Evolutionary conservation across 2,113 vertebrate genomes (phyloP), one percentile per base, ranked within the genome.

Genomic region (Dipodomys stephensi): DNA sequence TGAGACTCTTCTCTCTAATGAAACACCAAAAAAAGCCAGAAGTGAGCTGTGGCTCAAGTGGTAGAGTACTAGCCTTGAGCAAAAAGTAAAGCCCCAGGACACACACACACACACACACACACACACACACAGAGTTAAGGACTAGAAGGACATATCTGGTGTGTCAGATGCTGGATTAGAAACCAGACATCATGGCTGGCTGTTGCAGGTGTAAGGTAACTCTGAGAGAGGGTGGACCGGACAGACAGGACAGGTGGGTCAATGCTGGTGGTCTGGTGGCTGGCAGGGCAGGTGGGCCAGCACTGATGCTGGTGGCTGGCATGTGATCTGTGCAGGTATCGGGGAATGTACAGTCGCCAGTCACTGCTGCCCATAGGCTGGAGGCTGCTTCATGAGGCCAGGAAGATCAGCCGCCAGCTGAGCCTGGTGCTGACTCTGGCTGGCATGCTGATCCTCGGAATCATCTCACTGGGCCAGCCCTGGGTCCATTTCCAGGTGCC

Each of bases 401-500:
- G 25, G 95, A 96, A 78, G 91, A 72, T 82, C 73, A 95, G 72
- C 64, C 93, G 39, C 46, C 27, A 71, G n/a, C 20, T 96, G 46
- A 94, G 93, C 69, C 93, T 97, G 30, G 57, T 18, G 8, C 90
- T 97, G 49, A 80, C 60, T 15, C 46, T 96, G 60, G 39, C 60
- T 0, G 82, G 94, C 32, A 44, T 95, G 64, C 6, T 79, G 57
- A 39, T 94, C 76, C 62, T 96, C 25, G 0, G 22, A 5, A 18
- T 95, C 73, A 85, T 95, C 53, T 80, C 62, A 13, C 85, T 96
- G 72, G 69, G 87, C 68, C 83, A 87, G 73, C 93, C 95, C 68
- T 97, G 96, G 97, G 39, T 97, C 28, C 94, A 96, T 73, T 97
- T 97, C 87, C 87, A 78, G 35, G 94, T 97, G 84, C 95, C 97